Conservation (phyloP, 2,888 invertebrate genomes). For the Anthophora plumipes region DNA sequence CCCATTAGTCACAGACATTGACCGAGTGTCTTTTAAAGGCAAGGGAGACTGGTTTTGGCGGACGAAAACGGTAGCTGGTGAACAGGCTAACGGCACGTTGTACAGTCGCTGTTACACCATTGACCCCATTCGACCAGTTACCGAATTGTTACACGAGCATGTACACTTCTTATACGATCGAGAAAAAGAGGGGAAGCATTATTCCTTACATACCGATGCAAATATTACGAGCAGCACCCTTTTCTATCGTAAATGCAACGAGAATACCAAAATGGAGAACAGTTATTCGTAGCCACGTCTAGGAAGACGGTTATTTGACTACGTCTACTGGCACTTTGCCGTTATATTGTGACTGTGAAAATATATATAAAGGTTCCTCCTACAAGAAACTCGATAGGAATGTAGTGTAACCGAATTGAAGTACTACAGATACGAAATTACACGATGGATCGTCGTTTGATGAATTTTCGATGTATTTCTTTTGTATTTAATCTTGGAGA, state of each 20-base stretch:
- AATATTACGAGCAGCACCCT: slow-evolving; percentile 19
- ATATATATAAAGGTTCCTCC: slow-evolving; percentile 45
- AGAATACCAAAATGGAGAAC: slow-evolving; percentile 69
- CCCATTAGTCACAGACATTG: slow-evolving; percentile 55
- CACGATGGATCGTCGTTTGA: not conserved
- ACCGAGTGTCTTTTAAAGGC: slow-evolving; percentile 50
- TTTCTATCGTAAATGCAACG: slow-evolving; percentile 42
- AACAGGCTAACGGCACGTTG: slow-evolving; percentile 67
- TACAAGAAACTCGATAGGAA: too few species aligned
- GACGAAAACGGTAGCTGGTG: slow-evolving; percentile 59
- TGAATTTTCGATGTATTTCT: not conserved
- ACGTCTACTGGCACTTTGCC: slow-evolving; percentile 44
- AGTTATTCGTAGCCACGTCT: slow-evolving; percentile 68
- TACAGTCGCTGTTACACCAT: slow-evolving; percentile 67
- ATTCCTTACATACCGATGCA: slow-evolving; percentile 57
- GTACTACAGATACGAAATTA: not conserved
- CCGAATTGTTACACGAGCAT: slow-evolving; percentile 69
- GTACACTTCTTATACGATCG: slow-evolving; percentile 63
- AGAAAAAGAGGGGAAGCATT: slow-evolving; percentile 21
- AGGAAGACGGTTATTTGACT: slow-evolving; percentile 56
- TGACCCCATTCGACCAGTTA: slow-evolving; percentile 69
- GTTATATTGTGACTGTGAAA: slow-evolving; percentile 47
- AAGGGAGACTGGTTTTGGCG: slow-evolving; percentile 59
- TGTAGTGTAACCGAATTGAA: slow-evolving; percentile 1
- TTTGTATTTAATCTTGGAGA: not conserved